phyloP scores from a whole-genome alignment of 2,797 vertebrate genomes.

The Rachycentron canadum region DNA sequence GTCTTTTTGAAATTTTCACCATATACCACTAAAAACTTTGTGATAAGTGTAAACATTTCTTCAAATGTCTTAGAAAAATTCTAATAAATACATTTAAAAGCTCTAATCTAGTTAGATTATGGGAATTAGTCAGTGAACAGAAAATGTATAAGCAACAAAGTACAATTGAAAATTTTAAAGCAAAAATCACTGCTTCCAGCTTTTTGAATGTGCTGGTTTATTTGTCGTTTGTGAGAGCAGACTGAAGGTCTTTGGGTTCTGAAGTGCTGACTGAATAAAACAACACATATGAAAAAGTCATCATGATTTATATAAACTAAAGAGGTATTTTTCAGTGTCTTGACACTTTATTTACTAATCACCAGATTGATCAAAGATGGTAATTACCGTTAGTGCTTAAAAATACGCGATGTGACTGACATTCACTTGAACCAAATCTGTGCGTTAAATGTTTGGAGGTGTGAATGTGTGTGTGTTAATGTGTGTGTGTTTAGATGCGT shows the following conservation, averaged over 20 bases:
- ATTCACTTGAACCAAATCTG: slow-evolving; percentile 3
- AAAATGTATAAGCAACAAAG: not conserved
- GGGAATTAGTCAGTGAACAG: not conserved
- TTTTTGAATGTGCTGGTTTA: not conserved
- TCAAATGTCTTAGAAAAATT: not conserved
- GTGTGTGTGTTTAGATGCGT: slow-evolving; percentile 24
- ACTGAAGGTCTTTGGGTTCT: not conserved
- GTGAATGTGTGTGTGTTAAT: slow-evolving; percentile 9
- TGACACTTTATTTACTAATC: not conserved
- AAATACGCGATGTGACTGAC: not conserved
- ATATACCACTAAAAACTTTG: not conserved
- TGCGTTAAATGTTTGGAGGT: slow-evolving; percentile 15
- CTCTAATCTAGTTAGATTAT: not conserved
- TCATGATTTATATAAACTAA: not conserved
- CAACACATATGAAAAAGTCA: not conserved
- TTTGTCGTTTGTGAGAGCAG: not conserved
- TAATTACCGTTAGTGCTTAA: not conserved
- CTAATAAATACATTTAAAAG: not conserved
- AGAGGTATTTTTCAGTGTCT: not conserved
- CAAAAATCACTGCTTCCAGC: not conserved
- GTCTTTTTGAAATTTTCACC: not conserved
- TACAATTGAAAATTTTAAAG: not conserved
- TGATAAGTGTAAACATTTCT: not conserved
- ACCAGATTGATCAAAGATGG: not conserved
- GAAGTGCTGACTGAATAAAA: not conserved